A percentile compares a stretch with the other conserved stretches of the same genome.
Conservation (phyloP, 2,113 vertebrate species). For the Octodon degus region DNA sequence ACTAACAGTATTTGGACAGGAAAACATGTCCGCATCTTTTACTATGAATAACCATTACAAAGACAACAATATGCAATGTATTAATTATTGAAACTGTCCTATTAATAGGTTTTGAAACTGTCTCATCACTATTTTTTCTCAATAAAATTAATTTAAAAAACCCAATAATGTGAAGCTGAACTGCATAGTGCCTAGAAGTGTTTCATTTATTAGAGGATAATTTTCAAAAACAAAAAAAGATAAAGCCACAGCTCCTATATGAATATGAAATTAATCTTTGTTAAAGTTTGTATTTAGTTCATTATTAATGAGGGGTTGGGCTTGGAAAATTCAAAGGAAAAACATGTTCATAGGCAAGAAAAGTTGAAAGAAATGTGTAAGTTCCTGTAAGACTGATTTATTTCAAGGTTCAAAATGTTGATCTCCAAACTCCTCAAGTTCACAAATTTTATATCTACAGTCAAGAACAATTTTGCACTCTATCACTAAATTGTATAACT, state of each 20-base stretch:
- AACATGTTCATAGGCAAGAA: neutral
- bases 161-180: neutral
- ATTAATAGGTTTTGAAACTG: too few species aligned
- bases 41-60: too few species aligned
- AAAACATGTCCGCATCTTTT: too few species aligned
- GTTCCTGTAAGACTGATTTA: neutral
- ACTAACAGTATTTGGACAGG: too few species aligned
- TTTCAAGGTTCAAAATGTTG: neutral
- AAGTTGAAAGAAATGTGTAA: neutral
- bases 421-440: neutral
- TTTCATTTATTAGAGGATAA: constrained; percentile 28
- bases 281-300: neutral
- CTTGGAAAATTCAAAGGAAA: neutral
- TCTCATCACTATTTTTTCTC: too few species aligned
- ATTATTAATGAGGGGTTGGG: neutral
- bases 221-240: neutral
- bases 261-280: neutral
- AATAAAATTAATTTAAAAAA: too few species aligned
- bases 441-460: neutral
- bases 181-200: neutral
- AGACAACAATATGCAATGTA: too few species aligned
- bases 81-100: too few species aligned
- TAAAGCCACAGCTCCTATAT: neutral
- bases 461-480: neutral
- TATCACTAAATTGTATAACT: neutral